Base-by-base conservation (phyloP, 2,113 vertebrate species). In the Pluvianellus socialis region DNA sequence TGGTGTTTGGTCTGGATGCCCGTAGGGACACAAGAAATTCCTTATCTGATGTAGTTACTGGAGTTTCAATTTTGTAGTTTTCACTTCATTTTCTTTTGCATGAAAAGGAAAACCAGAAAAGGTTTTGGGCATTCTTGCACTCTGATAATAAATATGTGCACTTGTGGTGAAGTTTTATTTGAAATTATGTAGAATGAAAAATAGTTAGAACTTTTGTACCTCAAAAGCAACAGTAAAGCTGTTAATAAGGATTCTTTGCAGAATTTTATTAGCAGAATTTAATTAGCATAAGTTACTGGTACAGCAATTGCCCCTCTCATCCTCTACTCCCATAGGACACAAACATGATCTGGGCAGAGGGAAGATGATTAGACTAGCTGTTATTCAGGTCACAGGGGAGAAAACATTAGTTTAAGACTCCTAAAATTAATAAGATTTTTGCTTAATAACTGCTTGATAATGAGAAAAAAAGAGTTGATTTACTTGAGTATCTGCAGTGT, bases 51-150 rank as follows among this genome's bases (percentile, higher is more conserved):
- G 61, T 19, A 53, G 75, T 59, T 74, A 32, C 12, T 67, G 49
- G 49, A 61, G 62, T 87, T 95, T 85, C 80, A 79, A 95, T 93
- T 91, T 91, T 89, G 74, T 75, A 87, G 68, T 84, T 91, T 91
- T 92, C 32, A 53, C 21, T 88, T 79, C 4, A 23, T 73, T 93
- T 88, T 79, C 52, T 95, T 91, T 80, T 72, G 8, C n/a, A 45
- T 85, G 28, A 65, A 89, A 94, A 81, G 4, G 23, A 91, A 95
- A 91, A 71, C 8, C 19, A 87, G 58, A 92, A 89, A 66, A 94
- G 4, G 1, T 22, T 84, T 70, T 56, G 70, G 53, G 73, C 44
- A 84, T 91, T 92, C 35, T 65, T 58, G 12, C 27, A 84, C 12
- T 26, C 38, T 49, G 53, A 65, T 88, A 79, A 91, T 27, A 85